These are phyloP conservation scores for Sitta europaea DNA, from an alignment of 2,113 vertebrate species.

Conservation along the genomic window DNA sequence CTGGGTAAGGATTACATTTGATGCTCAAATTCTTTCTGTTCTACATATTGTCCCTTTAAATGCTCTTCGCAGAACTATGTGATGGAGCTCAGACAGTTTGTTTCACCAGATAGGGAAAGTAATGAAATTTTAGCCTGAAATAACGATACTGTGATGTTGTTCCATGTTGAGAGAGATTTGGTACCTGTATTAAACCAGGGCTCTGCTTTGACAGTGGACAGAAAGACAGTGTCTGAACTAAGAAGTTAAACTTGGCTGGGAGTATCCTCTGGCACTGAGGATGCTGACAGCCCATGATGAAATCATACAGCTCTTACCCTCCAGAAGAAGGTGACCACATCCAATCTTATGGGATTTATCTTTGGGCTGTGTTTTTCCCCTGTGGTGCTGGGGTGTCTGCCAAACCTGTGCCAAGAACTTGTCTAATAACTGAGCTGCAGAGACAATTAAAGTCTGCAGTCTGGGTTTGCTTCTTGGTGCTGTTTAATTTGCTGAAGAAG, in stretches of 20 bases:
- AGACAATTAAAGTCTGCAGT: not conserved
- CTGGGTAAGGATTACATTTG: not conserved
- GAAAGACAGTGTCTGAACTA: not conserved
- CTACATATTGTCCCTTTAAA: not conserved
- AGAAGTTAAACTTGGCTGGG: not conserved
- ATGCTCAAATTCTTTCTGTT: not conserved
- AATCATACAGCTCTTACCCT: not conserved
- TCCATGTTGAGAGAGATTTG: not conserved
- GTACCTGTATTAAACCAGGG: not conserved
- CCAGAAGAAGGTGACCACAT: not conserved
- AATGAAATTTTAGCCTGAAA: not conserved
- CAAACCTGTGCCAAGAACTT: not conserved
- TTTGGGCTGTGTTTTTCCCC: not conserved
- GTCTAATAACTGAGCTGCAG: not conserved
- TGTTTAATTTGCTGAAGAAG: not conserved
- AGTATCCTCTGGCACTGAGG: not conserved
- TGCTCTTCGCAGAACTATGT: not conserved
- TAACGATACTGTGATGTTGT: not conserved
- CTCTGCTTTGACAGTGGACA: not conserved
- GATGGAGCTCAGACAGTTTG: not conserved
- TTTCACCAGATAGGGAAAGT: not conserved
- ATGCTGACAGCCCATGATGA: not conserved
- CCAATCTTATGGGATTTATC: not conserved
- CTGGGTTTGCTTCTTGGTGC: not conserved
- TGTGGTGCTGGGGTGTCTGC: not conserved